Base-by-base conservation (phyloP, 2,888 invertebrate species). In the Drosophila tanythrix region DNA sequence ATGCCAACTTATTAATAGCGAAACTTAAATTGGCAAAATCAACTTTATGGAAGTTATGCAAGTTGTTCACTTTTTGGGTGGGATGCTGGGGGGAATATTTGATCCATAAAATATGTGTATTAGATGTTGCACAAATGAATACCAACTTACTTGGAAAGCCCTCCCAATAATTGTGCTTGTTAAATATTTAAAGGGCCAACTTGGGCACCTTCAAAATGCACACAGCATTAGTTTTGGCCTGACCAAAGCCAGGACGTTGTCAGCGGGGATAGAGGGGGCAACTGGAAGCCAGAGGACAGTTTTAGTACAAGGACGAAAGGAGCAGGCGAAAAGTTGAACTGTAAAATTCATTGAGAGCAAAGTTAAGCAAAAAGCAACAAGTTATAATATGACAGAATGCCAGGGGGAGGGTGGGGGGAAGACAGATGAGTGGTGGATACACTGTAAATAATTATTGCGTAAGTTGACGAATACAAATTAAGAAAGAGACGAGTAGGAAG, bases 321-420 rank as follows among this genome's bases (percentile, higher is more conserved):
- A 52, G 48, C 58, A 65, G 56, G 52, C 55, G 35, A 63, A 63
- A 65, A 61, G 84, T 70, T 67, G 75, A 74, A 84, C 86, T 89
- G 81, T 87, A 84, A 87, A 87, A 87, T 87, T 87, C 86, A 87
- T 88, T 87, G 89, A 87, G 89, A 87, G 84, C 89, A 84, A 84
- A 78, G 88, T 82, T 83, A 78, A 83, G 84, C 74, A 70, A 18
- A 25, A 73, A 77, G 86, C 86, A 87, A 89, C 87, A 89, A 89
- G 87, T 87, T 73, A 70, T 59, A 66, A 57, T 36, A 69, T 59
- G 67, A 53, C 35, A 31, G 13, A 15, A 21, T 25, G 46, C 2
- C n/a, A 21, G n/a, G 50, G 3, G 13, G 5, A n/a, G 13, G 11
- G 13, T 3, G 1, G 1, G 21, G 7, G 21, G 43, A 7, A 25